Base-by-base conservation (phyloP, 2,113 vertebrate species). In the Lycocorax pyrrhopterus region DNA sequence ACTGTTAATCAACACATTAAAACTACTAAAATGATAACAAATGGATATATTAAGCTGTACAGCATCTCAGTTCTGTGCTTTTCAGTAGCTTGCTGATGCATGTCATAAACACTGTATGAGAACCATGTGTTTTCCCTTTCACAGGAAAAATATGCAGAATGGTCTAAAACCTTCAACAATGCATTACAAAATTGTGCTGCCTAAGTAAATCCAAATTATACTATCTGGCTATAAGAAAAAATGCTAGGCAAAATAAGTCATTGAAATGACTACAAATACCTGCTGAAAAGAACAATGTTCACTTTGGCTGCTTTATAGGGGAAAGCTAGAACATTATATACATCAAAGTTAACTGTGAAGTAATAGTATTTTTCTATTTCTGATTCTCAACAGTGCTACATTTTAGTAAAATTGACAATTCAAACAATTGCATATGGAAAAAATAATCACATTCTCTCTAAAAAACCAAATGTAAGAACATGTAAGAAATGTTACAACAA, bases 141-240 rank as follows among this genome's bases (percentile, higher is more conserved):
- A 79, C 6, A 91, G 37, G 26, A 79, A 91, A 89, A 94, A 91
- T 62, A 89, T 39, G 62, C 67, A 93, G 58, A 96, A 96, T 69
- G 29, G 37, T 46, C 78, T 94, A 90, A 96, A 89, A 66, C 18
- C 18, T 89, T 95, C 84, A 89, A 89, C 53, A 96, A 58, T 66
- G 43, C 29, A 62, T 49, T 94, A 73, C 37, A 68, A 94, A 90
- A 83, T 62, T 83, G 81, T 93, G 89, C 71, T 93, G 66, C 32
- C 44, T 91, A 94, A 96, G 84, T 95, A 96, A 90, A 90, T 83
- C 73, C 2, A 0, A 69, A 73, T 83, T 91, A 85, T 85, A 67
- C 9, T 85, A 43, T 51, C 46, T 22, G 60, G 13, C 29, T 55
- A 41, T 53, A 82, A 77, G 71, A 85, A 93, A 93, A 94, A 58